Conservation (phyloP, 2,888 invertebrate genomes). For the Epiblema foenella region DNA sequence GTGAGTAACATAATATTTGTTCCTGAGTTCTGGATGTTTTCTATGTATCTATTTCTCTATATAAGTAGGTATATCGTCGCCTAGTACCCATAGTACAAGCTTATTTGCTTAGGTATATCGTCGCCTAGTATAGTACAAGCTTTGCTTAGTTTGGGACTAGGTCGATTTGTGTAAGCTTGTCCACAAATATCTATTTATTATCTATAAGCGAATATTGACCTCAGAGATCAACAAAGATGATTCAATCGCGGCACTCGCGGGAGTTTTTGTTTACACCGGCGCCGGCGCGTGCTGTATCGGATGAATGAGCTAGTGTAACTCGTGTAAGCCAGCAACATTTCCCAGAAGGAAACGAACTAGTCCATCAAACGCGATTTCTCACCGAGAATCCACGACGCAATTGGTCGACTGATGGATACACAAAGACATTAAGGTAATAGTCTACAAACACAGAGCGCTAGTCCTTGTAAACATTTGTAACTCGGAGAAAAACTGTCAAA, state of each 20-base stretch:
- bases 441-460: neutral
- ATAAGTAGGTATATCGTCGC: no score
- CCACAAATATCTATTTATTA: no score
- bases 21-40: no score
- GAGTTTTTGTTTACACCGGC: conserved; percentile 31
- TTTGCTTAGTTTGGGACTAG: no score
- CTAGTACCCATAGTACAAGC: no score
- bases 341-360: conserved; percentile 20
- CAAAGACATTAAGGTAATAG: neutral
- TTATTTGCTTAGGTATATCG: no score
- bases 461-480: neutral
- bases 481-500: no score
- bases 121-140: no score
- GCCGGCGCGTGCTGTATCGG: conserved; percentile 12
- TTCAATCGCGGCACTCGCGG: conserved; percentile 1
- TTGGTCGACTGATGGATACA: neutral
- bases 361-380: conserved; percentile 24
- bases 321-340: conserved; percentile 10
- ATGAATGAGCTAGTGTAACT: neutral
- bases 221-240: conserved; percentile 6
- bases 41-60: no score
- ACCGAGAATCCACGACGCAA: conserved; percentile 22
- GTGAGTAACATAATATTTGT: no score
- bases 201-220: conserved; percentile 7
- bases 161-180: no score